Base-by-base conservation (phyloP, 2,113 vertebrate species). In the Macrotus californicus region DNA sequence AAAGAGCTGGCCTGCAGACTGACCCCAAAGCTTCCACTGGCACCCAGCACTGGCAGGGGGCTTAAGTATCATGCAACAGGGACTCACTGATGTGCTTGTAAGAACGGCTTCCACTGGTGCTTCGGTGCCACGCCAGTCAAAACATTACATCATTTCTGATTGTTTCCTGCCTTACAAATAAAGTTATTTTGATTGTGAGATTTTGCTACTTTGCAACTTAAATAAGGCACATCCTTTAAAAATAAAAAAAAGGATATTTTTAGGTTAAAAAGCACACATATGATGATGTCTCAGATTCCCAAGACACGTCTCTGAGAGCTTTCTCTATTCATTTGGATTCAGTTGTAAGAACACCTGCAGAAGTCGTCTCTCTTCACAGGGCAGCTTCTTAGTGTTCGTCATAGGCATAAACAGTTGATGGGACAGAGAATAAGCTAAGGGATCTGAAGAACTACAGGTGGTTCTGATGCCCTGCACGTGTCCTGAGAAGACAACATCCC, bases 241-340 rank as follows among this genome's bases (percentile, higher is more conserved):
- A 97, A 96, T 54, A 94, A n/a, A n/a, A n/a, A n/a, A n/a, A n/a
- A n/a, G n/a, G 56, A 13, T 90, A 95, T 92, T 94, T 94, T 96
- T 93, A 96, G 91, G 29, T 81, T 94, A 13, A 46, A 87, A 96
- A 69, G 75, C 24, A 61, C 50, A 91, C 18, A 82, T 12, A 26
- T 3, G 41, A 24, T 83, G 39, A 70, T 77, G 41, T 73, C 91
- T 92, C 34, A 29, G 83, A 94, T 82, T 81, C 89, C 34, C 61
- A 54, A 84, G 61, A n/a, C 66, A 77, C 61, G 39, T 12, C n/a
- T 91, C 85, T 64, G 70, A 22, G 14, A 88, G 16, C 7, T 85
- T 94, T 85, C 67, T 48, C 72, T 66, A 31, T 43, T 85, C 61
- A 79, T 76, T 66, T 90, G 52, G 67, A 76, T 36, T 91, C 69